Evolutionary conservation across 2,113 vertebrate species (phyloP).

Genomic region (Solea senegalensis): DNA sequence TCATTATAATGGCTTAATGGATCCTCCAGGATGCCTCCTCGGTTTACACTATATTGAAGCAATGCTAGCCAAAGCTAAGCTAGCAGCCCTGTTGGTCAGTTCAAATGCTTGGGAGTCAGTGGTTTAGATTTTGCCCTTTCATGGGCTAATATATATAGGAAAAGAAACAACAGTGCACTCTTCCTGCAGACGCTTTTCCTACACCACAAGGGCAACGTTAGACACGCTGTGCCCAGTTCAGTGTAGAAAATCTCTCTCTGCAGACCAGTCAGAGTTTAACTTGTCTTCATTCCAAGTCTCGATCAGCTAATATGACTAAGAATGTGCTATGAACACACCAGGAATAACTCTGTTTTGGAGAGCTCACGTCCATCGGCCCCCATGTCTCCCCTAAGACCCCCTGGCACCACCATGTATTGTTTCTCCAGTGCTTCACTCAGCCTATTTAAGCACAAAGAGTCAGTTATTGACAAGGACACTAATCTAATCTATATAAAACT

Average conservation of each 20-base stretch:
- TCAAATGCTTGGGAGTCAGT: slow-evolving; percentile 28
- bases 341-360: slow-evolving; percentile 59
- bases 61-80: slow-evolving; percentile 65
- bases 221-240: slow-evolving; percentile 25
- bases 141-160: slow-evolving; percentile 16
- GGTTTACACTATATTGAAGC: slow-evolving; percentile 66
- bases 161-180: slow-evolving; percentile 44
- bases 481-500: slow-evolving; percentile 3
- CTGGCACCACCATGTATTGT: slow-evolving; percentile 34
- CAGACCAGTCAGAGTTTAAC: slow-evolving; percentile 45
- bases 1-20: slow-evolving; percentile 79
- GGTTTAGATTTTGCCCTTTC: slow-evolving; percentile 50
- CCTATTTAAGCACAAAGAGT: slow-evolving; percentile 29
- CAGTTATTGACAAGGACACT: slow-evolving; percentile 1
- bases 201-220: slow-evolving; percentile 44
- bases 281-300: slow-evolving; percentile 37
- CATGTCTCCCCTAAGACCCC: slow-evolving; percentile 30
- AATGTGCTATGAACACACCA: slow-evolving; percentile 55
- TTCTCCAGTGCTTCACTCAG: slow-evolving; percentile 30
- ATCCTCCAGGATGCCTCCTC: slow-evolving; percentile 80
- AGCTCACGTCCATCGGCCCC: slow-evolving; percentile 37
- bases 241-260: slow-evolving; percentile 32
- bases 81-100: slow-evolving; percentile 50
- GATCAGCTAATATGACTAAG: slow-evolving; percentile 45
- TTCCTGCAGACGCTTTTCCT: slow-evolving; percentile 24